These are phyloP conservation scores for Megatriorchis doriae DNA, from an alignment of 2,113 vertebrate genomes.

Conservation along the genomic window DNA sequence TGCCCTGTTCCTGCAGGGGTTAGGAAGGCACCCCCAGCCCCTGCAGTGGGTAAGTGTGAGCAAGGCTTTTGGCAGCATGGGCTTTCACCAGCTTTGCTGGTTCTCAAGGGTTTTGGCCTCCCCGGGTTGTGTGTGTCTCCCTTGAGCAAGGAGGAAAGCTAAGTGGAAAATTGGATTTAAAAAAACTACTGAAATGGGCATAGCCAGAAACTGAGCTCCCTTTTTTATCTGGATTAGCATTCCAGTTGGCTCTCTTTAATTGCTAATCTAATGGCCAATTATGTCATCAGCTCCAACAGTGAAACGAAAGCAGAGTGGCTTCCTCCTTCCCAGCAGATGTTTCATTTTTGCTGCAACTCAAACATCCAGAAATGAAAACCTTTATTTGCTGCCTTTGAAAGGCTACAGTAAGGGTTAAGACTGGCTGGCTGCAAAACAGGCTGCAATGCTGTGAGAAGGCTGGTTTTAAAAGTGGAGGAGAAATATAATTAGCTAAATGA, in stretches of 20 bases:
- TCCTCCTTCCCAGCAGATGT: slow-evolving; percentile 27
- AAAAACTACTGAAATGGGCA: not conserved
- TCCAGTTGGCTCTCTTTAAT: slow-evolving; percentile 6
- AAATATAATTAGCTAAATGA: not conserved
- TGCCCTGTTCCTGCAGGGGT: not conserved
- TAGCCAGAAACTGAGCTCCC: not conserved
- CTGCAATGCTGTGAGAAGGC: not conserved
- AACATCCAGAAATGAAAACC: not conserved
- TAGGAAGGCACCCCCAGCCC: too few species aligned
- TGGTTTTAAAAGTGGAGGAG: not conserved
- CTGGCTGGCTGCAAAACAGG: not conserved
- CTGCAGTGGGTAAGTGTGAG: not conserved
- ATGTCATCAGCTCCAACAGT: slow-evolving; percentile 4
- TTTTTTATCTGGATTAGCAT: not conserved
- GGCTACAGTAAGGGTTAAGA: not conserved
- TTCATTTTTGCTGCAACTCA: not conserved
- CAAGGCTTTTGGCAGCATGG: not conserved
- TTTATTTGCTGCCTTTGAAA: not conserved
- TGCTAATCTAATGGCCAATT: not conserved
- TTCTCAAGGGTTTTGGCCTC: not conserved
- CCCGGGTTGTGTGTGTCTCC: not conserved
- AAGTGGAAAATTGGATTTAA: not conserved
- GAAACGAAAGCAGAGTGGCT: not conserved
- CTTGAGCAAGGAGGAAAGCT: not conserved
- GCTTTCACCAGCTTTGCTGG: not conserved